Percentiles rank a stretch among this genome's conserved stretches.
Evolutionary conservation across 2,888 invertebrate species (phyloP).

Genomic region (Tupiocoris notatus): DNA sequence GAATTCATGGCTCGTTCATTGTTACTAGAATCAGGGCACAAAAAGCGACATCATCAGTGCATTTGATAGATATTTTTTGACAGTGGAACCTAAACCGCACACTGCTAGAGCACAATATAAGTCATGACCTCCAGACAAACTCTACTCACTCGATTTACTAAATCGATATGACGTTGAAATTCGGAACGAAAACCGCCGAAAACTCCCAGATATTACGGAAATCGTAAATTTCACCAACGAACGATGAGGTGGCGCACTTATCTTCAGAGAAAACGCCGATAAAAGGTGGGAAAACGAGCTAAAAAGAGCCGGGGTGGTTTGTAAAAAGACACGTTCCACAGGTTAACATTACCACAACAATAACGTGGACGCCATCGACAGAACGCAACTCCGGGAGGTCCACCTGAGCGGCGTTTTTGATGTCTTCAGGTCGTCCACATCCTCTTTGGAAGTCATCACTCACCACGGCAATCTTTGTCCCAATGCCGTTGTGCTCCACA

Average conservation of each 20-base stretch:
- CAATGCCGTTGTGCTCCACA: neutral
- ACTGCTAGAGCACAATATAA: too few species aligned
- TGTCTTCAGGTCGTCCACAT: neutral
- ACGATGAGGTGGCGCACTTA: neutral
- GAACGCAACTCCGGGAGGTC: conserved; percentile 3
- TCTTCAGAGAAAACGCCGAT: neutral
- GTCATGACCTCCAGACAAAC: too few species aligned
- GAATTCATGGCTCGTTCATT: too few species aligned
- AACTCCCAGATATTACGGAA: too few species aligned
- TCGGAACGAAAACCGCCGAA: too few species aligned
- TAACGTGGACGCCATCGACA: neutral
- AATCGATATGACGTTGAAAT: too few species aligned
- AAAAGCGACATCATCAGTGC: too few species aligned
- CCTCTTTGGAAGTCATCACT: conserved; percentile 6
- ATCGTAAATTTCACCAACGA: too few species aligned
- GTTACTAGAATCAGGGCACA: too few species aligned
- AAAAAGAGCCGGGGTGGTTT: neutral
- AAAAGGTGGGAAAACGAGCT: neutral
- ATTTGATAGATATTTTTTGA: too few species aligned
- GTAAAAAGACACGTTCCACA: conserved; percentile 11
- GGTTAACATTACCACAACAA: conserved; percentile 11
- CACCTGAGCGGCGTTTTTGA: neutral
- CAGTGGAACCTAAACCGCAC: too few species aligned
- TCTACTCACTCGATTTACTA: too few species aligned
- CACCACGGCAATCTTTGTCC: neutral